Conservation (phyloP, 2,888 invertebrate species). For the Agrochola lota region DNA sequence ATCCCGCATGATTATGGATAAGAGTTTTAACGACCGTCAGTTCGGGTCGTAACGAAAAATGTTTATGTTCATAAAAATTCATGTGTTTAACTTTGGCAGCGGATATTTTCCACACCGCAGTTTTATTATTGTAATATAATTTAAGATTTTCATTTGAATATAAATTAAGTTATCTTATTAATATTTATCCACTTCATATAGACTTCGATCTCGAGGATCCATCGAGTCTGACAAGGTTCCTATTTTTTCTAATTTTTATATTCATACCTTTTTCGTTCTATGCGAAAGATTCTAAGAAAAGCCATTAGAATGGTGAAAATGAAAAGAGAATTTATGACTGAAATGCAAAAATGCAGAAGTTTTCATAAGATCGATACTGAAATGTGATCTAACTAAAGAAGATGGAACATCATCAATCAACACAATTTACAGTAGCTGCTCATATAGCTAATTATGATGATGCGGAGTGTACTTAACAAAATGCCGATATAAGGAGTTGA, state of each 20-base stretch:
- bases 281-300: background rate
- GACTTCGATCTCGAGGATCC: background rate
- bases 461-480: conserved; percentile 63
- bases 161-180: conserved; percentile 23
- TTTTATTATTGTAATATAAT: conserved; percentile 58
- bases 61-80: conserved; percentile 69
- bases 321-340: background rate
- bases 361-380: background rate
- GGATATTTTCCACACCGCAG: conserved; percentile 58
- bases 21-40: conserved; percentile 67
- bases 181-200: conserved; percentile 11
- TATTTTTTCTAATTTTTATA: no score
- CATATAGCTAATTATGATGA: conserved; percentile 53
- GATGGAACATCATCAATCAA: conserved; percentile 28
- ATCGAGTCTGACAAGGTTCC: no score
- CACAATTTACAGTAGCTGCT: conserved; percentile 21
- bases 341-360: background rate
- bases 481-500: conserved; percentile 69
- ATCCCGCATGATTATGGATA: conserved; percentile 64
- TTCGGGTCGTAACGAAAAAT: conserved; percentile 64
- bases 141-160: conserved; percentile 36
- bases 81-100: conserved; percentile 54
- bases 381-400: background rate
- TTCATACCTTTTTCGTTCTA: background rate
- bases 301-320: background rate